phyloP scores from a whole-genome alignment of 2,797 vertebrate species.

The Gymnothorax reevesii region DNA sequence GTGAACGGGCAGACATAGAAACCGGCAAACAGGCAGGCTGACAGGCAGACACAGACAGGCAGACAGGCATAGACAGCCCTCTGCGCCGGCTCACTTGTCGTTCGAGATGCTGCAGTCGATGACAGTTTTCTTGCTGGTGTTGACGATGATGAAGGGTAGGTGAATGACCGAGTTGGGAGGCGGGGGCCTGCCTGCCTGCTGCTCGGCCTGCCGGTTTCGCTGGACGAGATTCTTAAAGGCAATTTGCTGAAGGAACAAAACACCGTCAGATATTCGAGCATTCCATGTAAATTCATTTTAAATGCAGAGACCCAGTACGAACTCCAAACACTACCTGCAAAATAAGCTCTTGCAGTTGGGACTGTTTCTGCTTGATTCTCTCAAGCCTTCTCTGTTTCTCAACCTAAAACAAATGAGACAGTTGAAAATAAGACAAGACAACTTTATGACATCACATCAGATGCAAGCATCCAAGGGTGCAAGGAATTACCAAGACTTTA shows the following conservation, averaged over 20 bases:
- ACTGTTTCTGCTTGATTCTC: slow-evolving; percentile 98
- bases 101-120: slow-evolving; percentile 99
- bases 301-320: slow-evolving; percentile 76
- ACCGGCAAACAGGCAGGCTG: no score
- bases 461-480: background rate
- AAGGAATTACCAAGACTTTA: background rate
- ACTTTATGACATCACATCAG: background rate
- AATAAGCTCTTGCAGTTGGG: slow-evolving; percentile 97
- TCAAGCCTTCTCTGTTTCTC: slow-evolving; percentile 95
- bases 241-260: slow-evolving; percentile 86
- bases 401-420: slow-evolving; percentile 72
- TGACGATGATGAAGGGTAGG: slow-evolving; percentile 97
- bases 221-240: slow-evolving; percentile 99
- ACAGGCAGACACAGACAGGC: background rate
- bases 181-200: slow-evolving; percentile 87
- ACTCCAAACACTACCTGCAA: slow-evolving; percentile 89
- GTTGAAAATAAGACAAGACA: background rate
- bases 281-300: background rate
- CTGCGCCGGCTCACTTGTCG: slow-evolving; percentile 84
- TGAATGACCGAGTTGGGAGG: slow-evolving; percentile 97
- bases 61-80: background rate
- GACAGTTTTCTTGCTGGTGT: slow-evolving; percentile 99
- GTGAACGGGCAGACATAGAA: no score
- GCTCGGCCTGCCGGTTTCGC: slow-evolving; percentile 90
- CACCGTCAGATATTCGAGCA: background rate